Evolutionary conservation across 2,888 invertebrate genomes (phyloP).

Genomic region (Geophilus truncorum): DNA sequence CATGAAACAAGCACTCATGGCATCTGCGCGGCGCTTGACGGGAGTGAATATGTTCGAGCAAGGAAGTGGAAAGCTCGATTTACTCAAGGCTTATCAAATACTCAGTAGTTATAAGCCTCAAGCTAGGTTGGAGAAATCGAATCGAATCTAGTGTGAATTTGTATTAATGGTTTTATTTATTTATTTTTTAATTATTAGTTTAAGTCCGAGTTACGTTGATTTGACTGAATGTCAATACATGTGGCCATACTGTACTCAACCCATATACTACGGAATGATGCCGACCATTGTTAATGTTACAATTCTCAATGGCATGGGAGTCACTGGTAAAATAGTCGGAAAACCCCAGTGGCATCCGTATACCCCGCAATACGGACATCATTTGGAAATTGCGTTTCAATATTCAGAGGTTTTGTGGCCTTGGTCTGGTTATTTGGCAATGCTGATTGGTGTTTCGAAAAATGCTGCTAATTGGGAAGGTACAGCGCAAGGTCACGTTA

Average conservation of each 20-base stretch:
- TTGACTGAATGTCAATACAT: slow-evolving; percentile 93
- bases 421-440: slow-evolving; percentile 92
- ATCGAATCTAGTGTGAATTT: not conserved
- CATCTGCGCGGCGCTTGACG: slow-evolving; percentile 75
- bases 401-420: slow-evolving; percentile 85
- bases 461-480: slow-evolving; percentile 67
- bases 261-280: slow-evolving; percentile 78
- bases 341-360: slow-evolving; percentile 85
- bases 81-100: slow-evolving; percentile 75
- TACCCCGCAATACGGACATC: slow-evolving; percentile 68
- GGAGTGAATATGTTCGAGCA: slow-evolving; percentile 96
- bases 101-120: slow-evolving; percentile 62
- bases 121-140: slow-evolving; percentile 49
- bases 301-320: slow-evolving; percentile 87
- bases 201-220: slow-evolving; percentile 73
- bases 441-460: slow-evolving; percentile 64
- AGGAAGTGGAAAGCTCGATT: slow-evolving; percentile 88
- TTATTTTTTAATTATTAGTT: slow-evolving; percentile 46
- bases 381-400: slow-evolving; percentile 68
- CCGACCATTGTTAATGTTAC: slow-evolving; percentile 90
- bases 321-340: slow-evolving; percentile 69
- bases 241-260: slow-evolving; percentile 98
- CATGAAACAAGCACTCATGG: slow-evolving; percentile 92
- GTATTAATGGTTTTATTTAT: not conserved
- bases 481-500: slow-evolving; percentile 72